Evolutionary conservation across 2,888 invertebrate genomes (phyloP).

Genomic region (Acanthosepion lycidas): DNA sequence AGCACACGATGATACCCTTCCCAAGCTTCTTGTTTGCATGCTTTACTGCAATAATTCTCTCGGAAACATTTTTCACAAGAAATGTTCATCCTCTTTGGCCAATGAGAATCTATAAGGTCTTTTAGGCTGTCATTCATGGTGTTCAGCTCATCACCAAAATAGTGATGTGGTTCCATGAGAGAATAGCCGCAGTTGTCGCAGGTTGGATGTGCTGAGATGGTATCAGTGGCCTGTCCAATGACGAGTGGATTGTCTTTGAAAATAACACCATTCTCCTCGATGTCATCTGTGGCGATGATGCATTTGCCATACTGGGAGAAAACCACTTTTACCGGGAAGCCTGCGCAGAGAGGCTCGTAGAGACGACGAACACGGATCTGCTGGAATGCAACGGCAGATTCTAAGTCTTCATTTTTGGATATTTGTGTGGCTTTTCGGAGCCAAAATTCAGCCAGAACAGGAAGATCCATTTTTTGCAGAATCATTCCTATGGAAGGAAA

Average conservation of each 20-base stretch:
- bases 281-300: constrained; percentile 82
- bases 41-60: constrained; percentile 76
- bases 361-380: constrained; percentile 66
- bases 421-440: constrained; percentile 63
- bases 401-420: constrained; percentile 59
- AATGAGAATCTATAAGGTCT: constrained; percentile 58
- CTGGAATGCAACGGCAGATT: constrained; percentile 63
- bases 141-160: constrained; percentile 59
- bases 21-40: constrained; percentile 82
- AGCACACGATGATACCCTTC: constrained; percentile 84
- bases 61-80: constrained; percentile 59
- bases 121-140: constrained; percentile 54
- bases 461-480: constrained; percentile 52
- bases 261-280: constrained; percentile 82
- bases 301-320: constrained; percentile 82
- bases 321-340: constrained; percentile 63
- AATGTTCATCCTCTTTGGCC: constrained; percentile 62
- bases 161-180: constrained; percentile 87
- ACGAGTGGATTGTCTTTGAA: constrained; percentile 91
- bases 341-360: constrained; percentile 64
- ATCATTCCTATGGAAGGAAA: neutral
- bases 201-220: constrained; percentile 84
- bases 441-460: constrained; percentile 69
- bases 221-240: constrained; percentile 84
- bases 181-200: constrained; percentile 93